phyloP scores from a whole-genome alignment of 2,888 invertebrate species.

The Eupithecia subfuscata region DNA sequence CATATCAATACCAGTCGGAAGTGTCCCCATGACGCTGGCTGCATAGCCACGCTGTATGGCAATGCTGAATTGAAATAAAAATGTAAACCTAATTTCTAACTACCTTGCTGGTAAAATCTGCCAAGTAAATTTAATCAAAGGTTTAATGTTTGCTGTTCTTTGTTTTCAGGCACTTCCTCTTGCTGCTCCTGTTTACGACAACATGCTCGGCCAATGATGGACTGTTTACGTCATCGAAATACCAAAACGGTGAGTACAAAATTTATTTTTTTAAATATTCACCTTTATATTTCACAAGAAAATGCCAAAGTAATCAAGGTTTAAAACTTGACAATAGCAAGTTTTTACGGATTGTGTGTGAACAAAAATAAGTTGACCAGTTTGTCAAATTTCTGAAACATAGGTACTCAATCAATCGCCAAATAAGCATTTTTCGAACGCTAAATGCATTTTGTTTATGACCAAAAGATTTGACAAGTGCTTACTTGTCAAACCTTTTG shows the following conservation, averaged over 20 bases:
- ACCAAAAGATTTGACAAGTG: too few relatives aligned
- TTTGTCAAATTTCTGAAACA: too few relatives aligned
- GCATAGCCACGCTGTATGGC: too few relatives aligned
- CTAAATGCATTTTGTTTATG: too few relatives aligned
- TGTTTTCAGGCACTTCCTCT: conserved; percentile 60
- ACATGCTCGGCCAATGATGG: conserved; percentile 70
- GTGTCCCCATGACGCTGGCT: too few relatives aligned
- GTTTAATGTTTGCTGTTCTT: not conserved
- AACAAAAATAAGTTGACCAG: not conserved
- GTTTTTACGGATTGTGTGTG: too few relatives aligned
- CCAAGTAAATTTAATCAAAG: not conserved
- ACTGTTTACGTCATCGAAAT: conserved; percentile 70
- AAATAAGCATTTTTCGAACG: too few relatives aligned
- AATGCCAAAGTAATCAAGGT: too few relatives aligned
- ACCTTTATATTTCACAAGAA: not conserved
- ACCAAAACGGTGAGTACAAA: conserved; percentile 65
- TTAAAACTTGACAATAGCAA: too few relatives aligned
- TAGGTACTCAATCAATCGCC: not conserved
- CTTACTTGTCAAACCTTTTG: too few relatives aligned
- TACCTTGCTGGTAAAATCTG: not conserved
- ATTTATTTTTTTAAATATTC: not conserved
- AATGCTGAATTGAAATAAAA: too few relatives aligned
- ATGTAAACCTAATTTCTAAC: not conserved
- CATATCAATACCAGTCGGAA: too few relatives aligned
- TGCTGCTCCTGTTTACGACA: conserved; percentile 53